Conservation (phyloP, 2,888 invertebrate species). For the Epinotia bilunana region DNA sequence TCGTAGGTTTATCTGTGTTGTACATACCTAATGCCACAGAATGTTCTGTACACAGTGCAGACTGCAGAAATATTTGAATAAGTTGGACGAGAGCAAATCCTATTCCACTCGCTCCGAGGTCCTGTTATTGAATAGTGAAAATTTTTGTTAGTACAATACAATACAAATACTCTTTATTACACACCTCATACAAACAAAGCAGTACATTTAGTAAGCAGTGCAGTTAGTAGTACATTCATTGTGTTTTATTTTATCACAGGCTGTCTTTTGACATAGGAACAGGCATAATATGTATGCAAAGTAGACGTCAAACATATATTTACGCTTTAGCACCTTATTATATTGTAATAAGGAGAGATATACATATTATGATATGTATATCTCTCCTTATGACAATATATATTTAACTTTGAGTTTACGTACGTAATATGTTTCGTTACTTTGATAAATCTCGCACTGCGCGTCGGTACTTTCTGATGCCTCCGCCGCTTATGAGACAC, state of each 20-base stretch:
- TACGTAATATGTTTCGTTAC: background rate
- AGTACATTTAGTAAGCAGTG: too few species aligned
- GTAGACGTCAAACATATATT: too few species aligned
- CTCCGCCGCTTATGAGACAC: background rate
- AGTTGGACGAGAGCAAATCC: slow-evolving; percentile 6
- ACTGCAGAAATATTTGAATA: slow-evolving; percentile 8
- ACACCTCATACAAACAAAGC: too few species aligned
- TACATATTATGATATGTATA: too few species aligned
- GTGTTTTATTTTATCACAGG: background rate
- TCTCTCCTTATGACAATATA: too few species aligned
- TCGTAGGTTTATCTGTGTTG: background rate
- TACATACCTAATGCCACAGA: background rate
- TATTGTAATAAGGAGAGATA: too few species aligned
- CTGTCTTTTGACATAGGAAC: background rate
- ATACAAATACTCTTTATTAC: too few species aligned
- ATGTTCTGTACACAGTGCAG: slow-evolving; percentile 1
- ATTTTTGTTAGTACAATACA: too few species aligned
- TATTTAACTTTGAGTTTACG: background rate
- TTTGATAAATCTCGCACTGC: background rate
- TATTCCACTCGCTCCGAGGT: background rate
- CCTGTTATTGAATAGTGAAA: slow-evolving; percentile 7
- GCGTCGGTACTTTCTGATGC: background rate
- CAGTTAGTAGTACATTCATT: background rate
- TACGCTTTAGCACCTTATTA: too few species aligned
- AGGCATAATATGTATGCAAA: too few species aligned